Percentiles rank a stretch among this genome's conserved stretches.
These are phyloP conservation scores for Melikaiella ostensackeni DNA, from an alignment of 2,888 invertebrate species.

Conservation along the genomic window DNA sequence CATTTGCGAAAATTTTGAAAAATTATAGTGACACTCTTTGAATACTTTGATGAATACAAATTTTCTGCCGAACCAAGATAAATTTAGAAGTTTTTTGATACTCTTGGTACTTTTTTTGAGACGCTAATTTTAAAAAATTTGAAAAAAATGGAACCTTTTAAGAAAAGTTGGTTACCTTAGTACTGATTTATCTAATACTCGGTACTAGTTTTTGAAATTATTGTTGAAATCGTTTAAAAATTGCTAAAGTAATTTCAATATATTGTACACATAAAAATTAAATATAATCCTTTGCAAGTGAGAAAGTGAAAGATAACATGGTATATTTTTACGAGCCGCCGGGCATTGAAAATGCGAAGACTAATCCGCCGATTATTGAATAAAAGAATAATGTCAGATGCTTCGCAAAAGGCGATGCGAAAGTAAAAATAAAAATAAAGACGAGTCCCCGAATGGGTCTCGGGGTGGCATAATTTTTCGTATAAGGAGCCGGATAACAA, in stretches of 20 bases:
- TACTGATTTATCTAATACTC: too few relatives aligned
- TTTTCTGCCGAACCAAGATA: too few relatives aligned
- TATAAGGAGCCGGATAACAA: conserved; percentile 36
- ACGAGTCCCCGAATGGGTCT: background rate
- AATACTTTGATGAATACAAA: too few relatives aligned
- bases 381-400: conserved; percentile 37
- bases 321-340: conserved; percentile 18
- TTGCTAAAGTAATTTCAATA: background rate
- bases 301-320: conserved; percentile 18
- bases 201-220: too few relatives aligned
- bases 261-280: background rate
- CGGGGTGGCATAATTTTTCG: conserved; percentile 33
- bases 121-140: too few relatives aligned
- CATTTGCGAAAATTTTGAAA: too few relatives aligned
- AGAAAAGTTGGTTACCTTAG: too few relatives aligned
- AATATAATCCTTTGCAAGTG: conserved; percentile 14
- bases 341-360: conserved; percentile 26
- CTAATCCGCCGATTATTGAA: conserved; percentile 38
- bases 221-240: too few relatives aligned
- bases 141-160: too few relatives aligned
- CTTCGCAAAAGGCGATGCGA: conserved; percentile 16
- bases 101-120: too few relatives aligned
- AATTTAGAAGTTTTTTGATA: too few relatives aligned
- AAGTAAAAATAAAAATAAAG: conserved; percentile 17
- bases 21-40: too few relatives aligned